These are phyloP conservation scores for Phyllotreta striolata DNA, from an alignment of 2,888 invertebrate genomes.

Conservation along the genomic window DNA sequence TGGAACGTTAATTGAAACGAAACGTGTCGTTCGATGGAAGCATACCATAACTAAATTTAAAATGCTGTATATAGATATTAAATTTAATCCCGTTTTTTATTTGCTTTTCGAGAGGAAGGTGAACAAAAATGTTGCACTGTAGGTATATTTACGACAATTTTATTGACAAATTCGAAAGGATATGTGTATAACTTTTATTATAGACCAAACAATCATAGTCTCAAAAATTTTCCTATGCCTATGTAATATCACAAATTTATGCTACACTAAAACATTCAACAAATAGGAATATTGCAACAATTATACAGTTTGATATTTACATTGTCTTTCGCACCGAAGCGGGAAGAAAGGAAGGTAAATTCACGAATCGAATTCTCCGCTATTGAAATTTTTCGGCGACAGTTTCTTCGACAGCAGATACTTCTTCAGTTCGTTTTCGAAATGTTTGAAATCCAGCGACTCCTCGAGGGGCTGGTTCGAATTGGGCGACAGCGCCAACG, in stretches of 20 bases:
- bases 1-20: conserved; percentile 20
- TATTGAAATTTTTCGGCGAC: conserved; percentile 40
- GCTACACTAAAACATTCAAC: conserved; percentile 39
- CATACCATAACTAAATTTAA: conserved; percentile 14
- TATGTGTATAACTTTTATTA: conserved; percentile 31
- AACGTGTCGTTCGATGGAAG: conserved; percentile 11
- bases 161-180: conserved; percentile 36
- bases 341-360: not conserved
- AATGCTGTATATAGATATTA: not conserved
- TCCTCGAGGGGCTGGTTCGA: conserved; percentile 60
- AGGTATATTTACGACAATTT: conserved; percentile 27
- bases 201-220: conserved; percentile 32
- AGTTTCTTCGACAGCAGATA: conserved; percentile 55
- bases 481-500: conserved; percentile 59
- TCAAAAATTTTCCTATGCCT: conserved; percentile 29
- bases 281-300: conserved; percentile 37
- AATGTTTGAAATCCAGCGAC: conserved; percentile 63
- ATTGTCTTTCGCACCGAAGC: conserved; percentile 18
- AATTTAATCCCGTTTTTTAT: too few relatives aligned
- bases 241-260: conserved; percentile 37
- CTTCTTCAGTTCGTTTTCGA: conserved; percentile 64
- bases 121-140: not conserved
- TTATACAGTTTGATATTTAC: conserved; percentile 33
- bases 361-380: conserved; percentile 21
- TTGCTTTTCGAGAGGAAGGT: not conserved